These are phyloP conservation scores for Pteruthius melanotis DNA, from an alignment of 2,113 vertebrate species.

Conservation along the genomic window DNA sequence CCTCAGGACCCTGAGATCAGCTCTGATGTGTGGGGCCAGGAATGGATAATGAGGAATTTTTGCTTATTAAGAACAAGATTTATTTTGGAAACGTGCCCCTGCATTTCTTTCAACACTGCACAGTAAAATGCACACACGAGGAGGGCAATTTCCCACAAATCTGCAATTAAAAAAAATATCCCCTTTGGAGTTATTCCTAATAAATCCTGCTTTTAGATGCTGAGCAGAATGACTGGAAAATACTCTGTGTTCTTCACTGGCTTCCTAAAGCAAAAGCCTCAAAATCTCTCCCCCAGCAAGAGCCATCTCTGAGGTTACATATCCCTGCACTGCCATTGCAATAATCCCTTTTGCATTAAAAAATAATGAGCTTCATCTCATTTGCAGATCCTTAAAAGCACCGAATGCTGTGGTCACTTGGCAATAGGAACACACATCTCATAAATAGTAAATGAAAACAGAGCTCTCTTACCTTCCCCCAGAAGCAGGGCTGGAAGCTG, in stretches of 20 bases:
- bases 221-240: background rate
- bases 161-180: background rate
- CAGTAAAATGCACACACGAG: background rate
- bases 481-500: constrained; percentile 39
- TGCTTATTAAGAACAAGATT: background rate
- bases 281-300: background rate
- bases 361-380: constrained; percentile 66
- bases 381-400: constrained; percentile 68
- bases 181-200: background rate
- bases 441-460: constrained; percentile 71
- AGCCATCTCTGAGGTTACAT: background rate
- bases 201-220: background rate
- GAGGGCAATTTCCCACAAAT: background rate
- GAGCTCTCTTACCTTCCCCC: constrained; percentile 52
- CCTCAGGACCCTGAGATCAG: background rate
- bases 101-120: background rate
- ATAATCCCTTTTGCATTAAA: constrained; percentile 67
- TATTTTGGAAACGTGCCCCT: background rate
- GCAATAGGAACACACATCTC: constrained; percentile 43
- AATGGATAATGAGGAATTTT: background rate
- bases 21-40: background rate
- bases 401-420: constrained; percentile 44
- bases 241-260: background rate
- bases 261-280: background rate
- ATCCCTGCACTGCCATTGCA: background rate